Conservation (phyloP, 2,888 invertebrate species). For the Hydrotaea cyrtoneurina region DNA sequence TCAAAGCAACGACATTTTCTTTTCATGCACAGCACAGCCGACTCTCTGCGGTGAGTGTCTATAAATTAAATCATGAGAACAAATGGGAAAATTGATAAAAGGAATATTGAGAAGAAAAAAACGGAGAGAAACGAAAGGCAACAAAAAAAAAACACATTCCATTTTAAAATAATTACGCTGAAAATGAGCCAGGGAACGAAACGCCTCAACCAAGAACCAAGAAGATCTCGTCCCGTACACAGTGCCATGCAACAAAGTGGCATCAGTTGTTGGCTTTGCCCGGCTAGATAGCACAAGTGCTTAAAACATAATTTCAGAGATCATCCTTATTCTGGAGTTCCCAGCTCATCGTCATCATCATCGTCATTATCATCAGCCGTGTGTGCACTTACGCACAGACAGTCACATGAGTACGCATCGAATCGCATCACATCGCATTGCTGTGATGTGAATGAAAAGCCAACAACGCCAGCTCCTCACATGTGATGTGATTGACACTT, state of each 20-base stretch:
- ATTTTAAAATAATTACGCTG: conserved; percentile 46
- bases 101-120: background rate
- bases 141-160: conserved; percentile 41
- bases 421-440: background rate
- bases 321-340: conserved; percentile 24
- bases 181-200: background rate
- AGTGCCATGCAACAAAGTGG: background rate
- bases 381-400: conserved; percentile 1
- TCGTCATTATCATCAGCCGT: conserved; percentile 15
- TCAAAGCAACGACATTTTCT: conserved; percentile 62
- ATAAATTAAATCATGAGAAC: conserved; percentile 59
- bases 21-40: conserved; percentile 11
- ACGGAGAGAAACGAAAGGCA: conserved; percentile 3
- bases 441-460: background rate
- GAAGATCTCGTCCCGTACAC: too few species aligned
- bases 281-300: conserved; percentile 14
- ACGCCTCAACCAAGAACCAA: background rate
- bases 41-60: background rate
- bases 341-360: conserved; percentile 19
- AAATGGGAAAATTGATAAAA: conserved; percentile 14
- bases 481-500: conserved; percentile 63
- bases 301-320: conserved; percentile 36
- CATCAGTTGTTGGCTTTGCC: background rate
- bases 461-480: background rate
- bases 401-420: conserved; percentile 18